Conservation (phyloP, 2,113 vertebrate genomes). For the Coptodon bakossiorum region DNA sequence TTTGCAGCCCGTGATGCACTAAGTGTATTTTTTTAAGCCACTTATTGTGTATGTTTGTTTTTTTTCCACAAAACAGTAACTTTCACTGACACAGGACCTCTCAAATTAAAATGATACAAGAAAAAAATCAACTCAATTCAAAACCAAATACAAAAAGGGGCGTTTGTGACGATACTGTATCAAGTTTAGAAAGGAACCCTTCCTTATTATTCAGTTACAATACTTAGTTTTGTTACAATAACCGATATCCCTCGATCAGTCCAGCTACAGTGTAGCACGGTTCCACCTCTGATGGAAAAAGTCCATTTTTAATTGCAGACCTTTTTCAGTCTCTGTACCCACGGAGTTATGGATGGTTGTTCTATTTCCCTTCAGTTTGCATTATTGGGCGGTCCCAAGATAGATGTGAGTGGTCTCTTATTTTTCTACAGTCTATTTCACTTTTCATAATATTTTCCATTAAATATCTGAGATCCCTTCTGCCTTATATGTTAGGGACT, state of each 20-base stretch:
- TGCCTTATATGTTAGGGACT: neutral
- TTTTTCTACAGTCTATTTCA: neutral
- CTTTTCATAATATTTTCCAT: neutral
- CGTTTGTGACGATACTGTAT: neutral
- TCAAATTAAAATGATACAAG: neutral
- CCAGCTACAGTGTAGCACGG: neutral
- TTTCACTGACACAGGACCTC: neutral
- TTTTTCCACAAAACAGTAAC: neutral
- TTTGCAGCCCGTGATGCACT: neutral
- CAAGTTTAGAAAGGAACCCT: neutral
- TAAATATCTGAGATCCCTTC: neutral
- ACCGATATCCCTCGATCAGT: neutral
- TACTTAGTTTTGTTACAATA: neutral
- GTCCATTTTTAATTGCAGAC: neutral
- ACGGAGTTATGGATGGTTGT: neutral
- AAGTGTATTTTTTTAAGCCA: neutral
- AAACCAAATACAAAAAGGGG: neutral
- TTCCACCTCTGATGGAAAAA: neutral
- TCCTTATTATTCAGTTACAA: neutral
- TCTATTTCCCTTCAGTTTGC: neutral
- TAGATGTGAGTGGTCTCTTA: neutral
- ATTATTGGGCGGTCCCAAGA: neutral
- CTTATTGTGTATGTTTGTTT: neutral
- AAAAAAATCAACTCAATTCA: neutral
- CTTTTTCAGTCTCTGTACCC: neutral